Base-by-base conservation (phyloP, 2,888 invertebrate genomes). In the Eueremaeus valkanovi region DNA sequence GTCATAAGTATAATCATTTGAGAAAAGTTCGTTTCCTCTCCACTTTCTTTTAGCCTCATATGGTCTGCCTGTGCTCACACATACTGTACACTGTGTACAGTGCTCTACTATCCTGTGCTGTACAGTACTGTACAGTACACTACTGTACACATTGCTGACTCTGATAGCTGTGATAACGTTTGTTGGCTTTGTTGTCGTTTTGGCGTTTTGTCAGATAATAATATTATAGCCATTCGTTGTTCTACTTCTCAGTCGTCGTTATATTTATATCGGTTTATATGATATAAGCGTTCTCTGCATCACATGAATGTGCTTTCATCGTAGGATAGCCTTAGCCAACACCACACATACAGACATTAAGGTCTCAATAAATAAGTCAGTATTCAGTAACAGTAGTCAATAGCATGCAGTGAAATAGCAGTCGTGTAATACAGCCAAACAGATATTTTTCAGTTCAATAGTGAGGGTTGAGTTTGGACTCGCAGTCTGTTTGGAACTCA, bases 1-100 rank as follows among this genome's bases (percentile, higher is more conserved):
- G 70, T 70, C 70, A 70, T 70, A 70, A 70, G 70, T 45, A 70
- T 70, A 45, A 70, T 70, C 27, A 70, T 70, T 70, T 70, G 16
- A 18, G 45, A 45, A 45, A 70, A 70, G 70, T 70, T 70, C 27
- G 24, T 40, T 70, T 70, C 70, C 70, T 70, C 40, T 68, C 45
- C n/a, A 66, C 40, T 66, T 66, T 66, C 42, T 70, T 66, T 42
- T 63, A 16, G 45, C 70, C 36, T 36, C n/a, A 33, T 66, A 66
- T 66, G 63, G 63, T 21, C 63, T 66, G 36, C 63, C 33, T 21
- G 63, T 66, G 63, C 63, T 31, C 24, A 31, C 51, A 24, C 16
- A 58, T n/a, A n/a, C n/a, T n/a, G n/a, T n/a, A n/a, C n/a, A n/a
- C n/a, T n/a, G n/a, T n/a, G n/a, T n/a, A n/a, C n/a, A n/a, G n/a